These are phyloP conservation scores for Microchrysa polita DNA, from an alignment of 2,888 invertebrate species.

Conservation along the genomic window DNA sequence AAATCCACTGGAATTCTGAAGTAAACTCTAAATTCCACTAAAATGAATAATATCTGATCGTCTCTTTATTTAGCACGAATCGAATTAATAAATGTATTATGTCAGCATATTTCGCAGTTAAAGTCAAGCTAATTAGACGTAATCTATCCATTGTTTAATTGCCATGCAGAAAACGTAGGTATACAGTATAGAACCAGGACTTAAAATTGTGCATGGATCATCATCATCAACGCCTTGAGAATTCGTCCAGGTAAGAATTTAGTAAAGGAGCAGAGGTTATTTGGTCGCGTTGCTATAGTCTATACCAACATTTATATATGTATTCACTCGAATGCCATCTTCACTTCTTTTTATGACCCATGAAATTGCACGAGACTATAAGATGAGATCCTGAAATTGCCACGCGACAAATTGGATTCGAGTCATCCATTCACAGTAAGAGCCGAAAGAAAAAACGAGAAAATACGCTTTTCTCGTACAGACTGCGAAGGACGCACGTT, in stretches of 20 bases:
- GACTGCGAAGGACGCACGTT: background rate
- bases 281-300: background rate
- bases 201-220: background rate
- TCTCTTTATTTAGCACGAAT: too few relatives aligned
- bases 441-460: background rate
- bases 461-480: background rate
- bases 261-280: background rate
- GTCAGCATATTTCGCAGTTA: too few relatives aligned
- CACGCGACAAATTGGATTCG: constrained; percentile 45
- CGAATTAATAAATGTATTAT: too few relatives aligned
- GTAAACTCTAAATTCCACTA: too few relatives aligned
- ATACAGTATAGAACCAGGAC: background rate
- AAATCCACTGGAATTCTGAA: too few relatives aligned
- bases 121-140: constrained; percentile 22
- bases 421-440: constrained; percentile 24
- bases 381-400: constrained; percentile 44
- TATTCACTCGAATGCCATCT: constrained; percentile 11
- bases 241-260: background rate
- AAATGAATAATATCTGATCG: too few relatives aligned
- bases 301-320: background rate
- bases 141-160: constrained; percentile 13
- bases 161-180: background rate
- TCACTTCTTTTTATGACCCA: constrained; percentile 43
- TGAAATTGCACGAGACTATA: constrained; percentile 42
- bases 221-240: background rate